These are phyloP conservation scores for Hyperoplus lanceolatus DNA, from an alignment of 2,797 vertebrate species.

Conservation along the genomic window DNA sequence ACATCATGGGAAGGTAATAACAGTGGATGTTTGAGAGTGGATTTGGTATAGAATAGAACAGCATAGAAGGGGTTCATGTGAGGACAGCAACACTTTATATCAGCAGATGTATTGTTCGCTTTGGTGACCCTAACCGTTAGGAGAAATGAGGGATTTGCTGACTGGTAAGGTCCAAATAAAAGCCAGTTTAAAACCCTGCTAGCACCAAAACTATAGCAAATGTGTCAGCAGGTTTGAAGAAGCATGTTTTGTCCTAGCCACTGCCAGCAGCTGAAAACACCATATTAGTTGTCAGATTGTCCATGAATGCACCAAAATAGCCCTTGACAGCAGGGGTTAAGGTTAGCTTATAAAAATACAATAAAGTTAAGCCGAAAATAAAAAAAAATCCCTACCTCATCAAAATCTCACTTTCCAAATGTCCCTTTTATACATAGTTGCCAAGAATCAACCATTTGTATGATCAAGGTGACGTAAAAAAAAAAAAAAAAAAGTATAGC, in stretches of 20 bases:
- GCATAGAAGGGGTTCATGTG: conserved; percentile 13
- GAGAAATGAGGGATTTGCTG: conserved; percentile 29
- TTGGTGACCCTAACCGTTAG: background rate
- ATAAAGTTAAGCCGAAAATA: too few relatives aligned
- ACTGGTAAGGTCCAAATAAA: conserved; percentile 48
- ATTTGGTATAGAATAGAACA: conserved; percentile 22
- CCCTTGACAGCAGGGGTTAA: too few relatives aligned
- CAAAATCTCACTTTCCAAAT: background rate
- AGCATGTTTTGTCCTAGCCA: too few relatives aligned
- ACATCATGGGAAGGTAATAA: conserved; percentile 68
- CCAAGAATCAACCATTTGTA: background rate
- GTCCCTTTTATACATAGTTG: background rate
- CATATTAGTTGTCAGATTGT: too few relatives aligned
- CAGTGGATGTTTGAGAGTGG: conserved; percentile 63
- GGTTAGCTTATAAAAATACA: too few relatives aligned
- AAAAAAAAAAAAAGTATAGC: too few relatives aligned
- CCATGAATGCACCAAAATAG: too few relatives aligned
- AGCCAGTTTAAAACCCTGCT: background rate
- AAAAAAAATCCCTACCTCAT: too few relatives aligned
- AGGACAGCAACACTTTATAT: conserved; percentile 22
- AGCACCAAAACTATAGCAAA: background rate
- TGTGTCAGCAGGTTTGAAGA: background rate
- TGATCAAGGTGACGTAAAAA: too few relatives aligned
- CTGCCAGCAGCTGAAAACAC: too few relatives aligned
- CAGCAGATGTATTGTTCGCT: background rate